These are phyloP conservation scores for Dinocampus coccinellae DNA, from an alignment of 2,888 invertebrate species.

Conservation along the genomic window DNA sequence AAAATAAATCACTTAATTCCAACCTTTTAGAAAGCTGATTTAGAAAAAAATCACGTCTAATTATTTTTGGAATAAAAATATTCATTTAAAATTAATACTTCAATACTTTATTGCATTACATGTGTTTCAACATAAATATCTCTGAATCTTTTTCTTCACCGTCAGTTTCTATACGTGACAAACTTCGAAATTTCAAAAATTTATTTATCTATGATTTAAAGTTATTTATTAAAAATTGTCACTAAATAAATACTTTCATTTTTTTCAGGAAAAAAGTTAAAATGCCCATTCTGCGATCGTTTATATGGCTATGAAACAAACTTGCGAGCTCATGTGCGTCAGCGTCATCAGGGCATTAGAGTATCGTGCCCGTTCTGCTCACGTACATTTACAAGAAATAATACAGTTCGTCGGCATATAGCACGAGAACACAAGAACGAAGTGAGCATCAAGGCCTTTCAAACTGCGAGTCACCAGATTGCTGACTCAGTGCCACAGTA, in stretches of 20 bases:
- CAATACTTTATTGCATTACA: no score
- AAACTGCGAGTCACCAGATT: slow-evolving; percentile 69
- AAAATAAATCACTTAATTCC: no score
- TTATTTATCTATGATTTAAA: no score
- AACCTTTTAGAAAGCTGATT: no score
- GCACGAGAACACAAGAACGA: slow-evolving; percentile 89
- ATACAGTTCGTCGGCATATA: slow-evolving; percentile 91
- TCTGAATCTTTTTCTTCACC: no score
- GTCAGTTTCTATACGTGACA: no score
- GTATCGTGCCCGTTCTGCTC: slow-evolving; percentile 93
- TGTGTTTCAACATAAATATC: no score
- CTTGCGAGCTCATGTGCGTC: slow-evolving; percentile 89
- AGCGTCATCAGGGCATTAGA: slow-evolving; percentile 91
- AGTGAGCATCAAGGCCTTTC: slow-evolving; percentile 77
- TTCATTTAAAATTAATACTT: no score
- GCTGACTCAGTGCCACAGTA: slow-evolving; percentile 63
- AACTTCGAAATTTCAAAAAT: no score
- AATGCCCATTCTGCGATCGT: slow-evolving; percentile 93
- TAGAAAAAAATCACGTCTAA: no score
- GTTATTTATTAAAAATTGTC: no score
- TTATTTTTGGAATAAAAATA: no score
- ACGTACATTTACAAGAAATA: slow-evolving; percentile 92
- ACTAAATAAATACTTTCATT: slow-evolving; percentile 20
- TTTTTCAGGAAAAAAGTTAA: slow-evolving; percentile 89
- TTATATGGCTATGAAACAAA: slow-evolving; percentile 94